A percentile compares a stretch with the other conserved stretches of the same genome.
phyloP scores from a whole-genome alignment of 2,888 invertebrate species.

The Stenoptilia bipunctidactyla region DNA sequence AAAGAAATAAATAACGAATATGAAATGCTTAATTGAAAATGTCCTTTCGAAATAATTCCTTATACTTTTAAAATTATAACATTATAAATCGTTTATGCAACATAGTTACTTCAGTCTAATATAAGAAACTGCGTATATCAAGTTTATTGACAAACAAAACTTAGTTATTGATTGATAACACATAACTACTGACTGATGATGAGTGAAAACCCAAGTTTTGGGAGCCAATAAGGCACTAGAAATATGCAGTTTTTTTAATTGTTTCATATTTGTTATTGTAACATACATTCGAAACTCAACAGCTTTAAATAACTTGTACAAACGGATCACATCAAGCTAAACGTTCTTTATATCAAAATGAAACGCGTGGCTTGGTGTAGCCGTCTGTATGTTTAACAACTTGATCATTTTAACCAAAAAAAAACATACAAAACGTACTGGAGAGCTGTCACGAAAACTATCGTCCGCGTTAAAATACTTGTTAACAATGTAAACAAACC shows the following conservation, averaged over 20 bases:
- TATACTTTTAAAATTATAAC: constrained; percentile 52
- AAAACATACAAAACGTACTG: no score
- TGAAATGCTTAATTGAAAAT: constrained; percentile 65
- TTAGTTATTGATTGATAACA: constrained; percentile 16
- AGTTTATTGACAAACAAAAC: constrained; percentile 48
- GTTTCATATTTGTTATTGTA: constrained; percentile 55
- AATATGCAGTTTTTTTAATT: constrained; percentile 37
- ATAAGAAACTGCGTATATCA: constrained; percentile 36
- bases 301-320: no score
- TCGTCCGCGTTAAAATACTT: no score
- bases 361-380: no score
- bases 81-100: constrained; percentile 44
- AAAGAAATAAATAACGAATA: constrained; percentile 68
- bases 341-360: no score
- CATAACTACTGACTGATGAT: constrained; percentile 11
- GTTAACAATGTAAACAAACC: no score
- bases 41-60: constrained; percentile 48
- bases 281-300: no score
- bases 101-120: constrained; percentile 59
- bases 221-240: constrained; percentile 57
- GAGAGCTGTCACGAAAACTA: no score
- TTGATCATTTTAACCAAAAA: no score
- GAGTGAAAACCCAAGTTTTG: constrained; percentile 29
- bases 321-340: no score
- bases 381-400: no score